Evolutionary conservation across 2,113 vertebrate species (phyloP).

Genomic region (Gobiocypris rarus): DNA sequence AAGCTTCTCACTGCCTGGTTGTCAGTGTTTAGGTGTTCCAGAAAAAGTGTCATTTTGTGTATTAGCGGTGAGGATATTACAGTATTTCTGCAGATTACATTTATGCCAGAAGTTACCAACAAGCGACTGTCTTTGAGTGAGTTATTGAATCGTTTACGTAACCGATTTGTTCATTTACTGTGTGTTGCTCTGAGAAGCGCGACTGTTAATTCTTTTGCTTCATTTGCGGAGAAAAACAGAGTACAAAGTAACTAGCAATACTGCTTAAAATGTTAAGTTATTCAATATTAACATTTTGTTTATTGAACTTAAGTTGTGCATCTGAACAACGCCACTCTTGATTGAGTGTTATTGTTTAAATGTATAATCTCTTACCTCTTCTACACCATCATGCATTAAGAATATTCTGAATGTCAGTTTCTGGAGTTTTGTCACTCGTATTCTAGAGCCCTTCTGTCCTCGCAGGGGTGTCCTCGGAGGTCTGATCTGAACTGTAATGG

Average conservation of each 20-base stretch:
- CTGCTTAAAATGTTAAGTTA: background rate
- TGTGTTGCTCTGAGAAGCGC: too few relatives aligned
- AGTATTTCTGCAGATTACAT: background rate
- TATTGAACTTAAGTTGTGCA: background rate
- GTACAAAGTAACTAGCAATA: background rate
- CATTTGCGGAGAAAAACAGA: background rate
- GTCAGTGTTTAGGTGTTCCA: too few relatives aligned
- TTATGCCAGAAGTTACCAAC: background rate
- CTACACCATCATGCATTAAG: constrained; percentile 56
- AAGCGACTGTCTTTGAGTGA: background rate
- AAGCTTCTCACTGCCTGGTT: background rate
- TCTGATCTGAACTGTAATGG: constrained; percentile 68
- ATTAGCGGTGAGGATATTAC: background rate
- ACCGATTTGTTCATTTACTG: too few relatives aligned
- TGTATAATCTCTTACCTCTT: constrained; percentile 63
- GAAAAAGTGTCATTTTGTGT: too few relatives aligned
- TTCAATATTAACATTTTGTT: background rate
- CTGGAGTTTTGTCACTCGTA: constrained; percentile 66
- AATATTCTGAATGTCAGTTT: constrained; percentile 68
- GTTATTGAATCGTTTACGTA: background rate
- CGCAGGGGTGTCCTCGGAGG: constrained; percentile 53
- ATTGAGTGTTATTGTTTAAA: background rate
- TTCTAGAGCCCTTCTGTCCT: constrained; percentile 42
- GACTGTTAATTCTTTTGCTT: too few relatives aligned
- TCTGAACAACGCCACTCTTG: background rate